Evolutionary conservation across 2,888 invertebrate species (phyloP), one percentile per base, ranked within the genome.

Genomic region (Xanthia togata): DNA sequence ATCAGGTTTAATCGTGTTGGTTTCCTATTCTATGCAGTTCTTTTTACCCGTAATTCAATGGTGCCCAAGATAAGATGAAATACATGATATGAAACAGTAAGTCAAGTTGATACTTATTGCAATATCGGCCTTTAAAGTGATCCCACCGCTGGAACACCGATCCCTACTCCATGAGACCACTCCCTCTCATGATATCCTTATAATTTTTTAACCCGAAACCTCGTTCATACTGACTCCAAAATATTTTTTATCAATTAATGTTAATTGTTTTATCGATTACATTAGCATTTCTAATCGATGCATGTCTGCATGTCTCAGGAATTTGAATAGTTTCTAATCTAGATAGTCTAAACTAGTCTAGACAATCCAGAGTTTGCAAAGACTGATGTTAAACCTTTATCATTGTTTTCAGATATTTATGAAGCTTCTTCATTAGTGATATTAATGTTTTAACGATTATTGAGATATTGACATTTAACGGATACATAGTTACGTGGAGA

Each of bases 321-420:
- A 57, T 65, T 57, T 53, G 31, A 76, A 76, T 59, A 20, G 53
- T n/a, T 68, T 38, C 20, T 77, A 70, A 82, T 77, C 35, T 44
- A 70, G 57, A 67, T 53, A 38, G 35, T 47, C 26, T 47, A 53
- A 81, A 38, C n/a, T 17, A 3, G 64, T 81, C 83, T 83, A 83
- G 81, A 78, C 78, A 44, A 44, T 44, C 38, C 41, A 47, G 41
- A 41, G 31, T 76, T 53, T 8, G 8, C 53, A 35, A 64, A n/a
- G 12, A 12, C 20, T 44, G 23, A 1, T 23, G 44, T 68, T 70
- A 68, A 79, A 71, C 53, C 38, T 20, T 70, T 14, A 14, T 64
- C 1, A 83, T 73, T 35, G 50, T 44, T 60, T 83, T 69, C 64
- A 63, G 84, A 83, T 67, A 77, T 70, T 77, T 60, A 83, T 60